These are phyloP conservation scores for Drosophila longiperda DNA, from an alignment of 2,888 invertebrate species.

Conservation along the genomic window DNA sequence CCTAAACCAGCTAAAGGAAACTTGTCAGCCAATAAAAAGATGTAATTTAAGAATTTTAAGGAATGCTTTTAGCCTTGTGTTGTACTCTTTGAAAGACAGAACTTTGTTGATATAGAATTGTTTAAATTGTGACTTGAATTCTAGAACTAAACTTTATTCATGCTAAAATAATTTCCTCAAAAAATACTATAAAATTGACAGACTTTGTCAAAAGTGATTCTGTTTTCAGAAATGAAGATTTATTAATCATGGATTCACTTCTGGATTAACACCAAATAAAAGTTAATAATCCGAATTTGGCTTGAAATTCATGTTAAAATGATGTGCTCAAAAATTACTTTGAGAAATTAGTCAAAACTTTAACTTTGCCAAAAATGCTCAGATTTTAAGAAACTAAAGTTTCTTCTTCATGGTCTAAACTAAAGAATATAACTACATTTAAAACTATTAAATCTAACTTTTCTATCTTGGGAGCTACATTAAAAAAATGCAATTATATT, in stretches of 20 bases:
- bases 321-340: neutral
- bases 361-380: neutral
- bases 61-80: neutral
- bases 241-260: fast-evolving
- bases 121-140: neutral
- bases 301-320: neutral
- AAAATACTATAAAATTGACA: no score
- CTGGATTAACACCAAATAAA: neutral
- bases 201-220: no score
- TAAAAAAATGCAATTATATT: no score
- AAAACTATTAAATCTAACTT: neutral
- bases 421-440: neutral
- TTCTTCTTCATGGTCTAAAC: neutral
- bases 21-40: neutral
- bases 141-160: neutral
- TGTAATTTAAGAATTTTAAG: neutral
- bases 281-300: neutral
- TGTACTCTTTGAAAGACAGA: neutral
- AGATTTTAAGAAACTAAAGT: neutral
- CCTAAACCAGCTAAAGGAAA: slow-evolving; percentile 7
- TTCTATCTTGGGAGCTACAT: neutral
- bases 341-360: neutral
- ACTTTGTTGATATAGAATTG: no score
- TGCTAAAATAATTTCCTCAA: no score
- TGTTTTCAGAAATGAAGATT: no score